Base-by-base conservation (phyloP, 2,888 invertebrate genomes). In the Eupithecia subfuscata region DNA sequence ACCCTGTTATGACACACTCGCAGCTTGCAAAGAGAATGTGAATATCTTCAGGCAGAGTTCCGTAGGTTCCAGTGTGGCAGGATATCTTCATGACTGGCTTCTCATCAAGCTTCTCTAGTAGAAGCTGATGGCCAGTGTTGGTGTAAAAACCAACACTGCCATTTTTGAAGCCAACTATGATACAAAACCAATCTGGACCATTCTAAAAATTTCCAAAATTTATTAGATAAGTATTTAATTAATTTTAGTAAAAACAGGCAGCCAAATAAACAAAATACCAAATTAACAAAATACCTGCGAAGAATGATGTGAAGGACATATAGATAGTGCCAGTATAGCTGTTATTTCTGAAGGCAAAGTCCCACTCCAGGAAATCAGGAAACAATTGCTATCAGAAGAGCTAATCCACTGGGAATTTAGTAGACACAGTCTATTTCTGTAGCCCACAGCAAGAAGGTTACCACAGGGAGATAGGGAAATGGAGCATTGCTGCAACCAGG, bases 181-280 rank as follows among this genome's bases (percentile, higher is more conserved):
- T 96, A 88, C 98, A 98, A 18, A 98, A 98, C 99, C 99, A 99
- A 89, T 99, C 99, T 40, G 98, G 96, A 9, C 96, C 96, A 86
- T 97, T 95, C 96, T 96, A 88, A 69, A 89, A 60, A 89, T 70
- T 70, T 73, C 18, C 9, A 34, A 8, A 64, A 16, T 34, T 16
- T 9, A 34, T 30, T 34, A 25, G 25, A 25, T 60, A n/a, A n/a
- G n/a, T n/a, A 14, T 25, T 25, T 11, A 63, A 40, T n/a, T 11
- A n/a, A n/a, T 43, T 56, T 22, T 40, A n/a, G 9, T 25, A 16
- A 71, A 65, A 48, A 18, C n/a, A 69, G 45, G 22, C n/a, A 60
- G 40, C 11, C 14, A 30, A 40, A 5, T 69, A 56, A 60, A 18
- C 16, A 65, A 56, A 14, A 12, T 85, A 94, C 95, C 92, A n/a